Evolutionary conservation across 2,113 vertebrate genomes (phyloP), one percentile per base, ranked within the genome.

Genomic region (Calyptomena viridis): DNA sequence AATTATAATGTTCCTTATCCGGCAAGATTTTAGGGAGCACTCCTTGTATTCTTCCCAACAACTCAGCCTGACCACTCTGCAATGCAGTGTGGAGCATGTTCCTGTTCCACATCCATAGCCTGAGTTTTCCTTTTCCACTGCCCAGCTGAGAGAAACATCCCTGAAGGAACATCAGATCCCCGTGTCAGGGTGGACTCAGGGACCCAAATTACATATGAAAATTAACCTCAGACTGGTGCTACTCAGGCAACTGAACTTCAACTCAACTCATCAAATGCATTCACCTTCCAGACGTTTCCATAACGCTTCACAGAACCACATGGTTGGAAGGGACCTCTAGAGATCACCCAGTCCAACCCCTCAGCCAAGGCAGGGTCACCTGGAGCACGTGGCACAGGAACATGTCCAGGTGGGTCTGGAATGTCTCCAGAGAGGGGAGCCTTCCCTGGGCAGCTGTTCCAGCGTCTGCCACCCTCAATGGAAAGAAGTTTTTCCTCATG

Each of bases 81-180:
- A 39, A 3, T 5, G 14, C 46, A 24, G 7, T 1, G 19, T 3
- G 16, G 10, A 20, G 31, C 14, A 14, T 6, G 4, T 62, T 67
- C 35, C 69, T 5, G 5, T 37, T 71, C 14, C 50, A 46, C 27
- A 10, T 0, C 2, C 1, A 53, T 0, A 33, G 24, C 14, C 13
- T 6, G 13, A 5, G 11, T 6, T 74, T 59, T 18, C 49, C 16
- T 49, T 19, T 63, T 31, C 42, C 37, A 21, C 0, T 15, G 15
- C 14, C 44, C 6, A 4, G 4, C 35, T 12, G 52, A 66, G n/a
- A n/a, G n/a, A n/a, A 56, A 20, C 5, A 20, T 5, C 59, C 47
- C 4, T 27, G 37, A 66, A 60, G 14, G 8, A 56, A 18, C 9
- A 8, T 16, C 40, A 24, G 14, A 58, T 9, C 14, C 30, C 20